A percentile compares a stretch with the other conserved stretches of the same genome.
Evolutionary conservation across 2,797 vertebrate genomes (phyloP).

Genomic region (Poecilia gillii): DNA sequence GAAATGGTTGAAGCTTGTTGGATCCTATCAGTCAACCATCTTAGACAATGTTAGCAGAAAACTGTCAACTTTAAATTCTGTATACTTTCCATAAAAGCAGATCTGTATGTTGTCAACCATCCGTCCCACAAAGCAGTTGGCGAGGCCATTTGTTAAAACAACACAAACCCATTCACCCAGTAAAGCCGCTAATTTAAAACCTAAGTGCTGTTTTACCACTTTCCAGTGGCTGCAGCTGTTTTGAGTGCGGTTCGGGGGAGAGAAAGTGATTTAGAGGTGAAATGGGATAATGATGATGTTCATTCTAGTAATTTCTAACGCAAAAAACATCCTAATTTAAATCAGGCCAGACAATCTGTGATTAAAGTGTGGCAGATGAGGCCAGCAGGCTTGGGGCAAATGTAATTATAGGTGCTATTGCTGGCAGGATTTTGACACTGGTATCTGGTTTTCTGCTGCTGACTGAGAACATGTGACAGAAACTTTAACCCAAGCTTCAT

Average conservation of each 20-base stretch:
- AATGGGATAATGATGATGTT: constrained; percentile 70
- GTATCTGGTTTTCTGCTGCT: constrained; percentile 22
- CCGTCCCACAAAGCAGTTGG: constrained; percentile 32
- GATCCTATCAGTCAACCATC: not conserved
- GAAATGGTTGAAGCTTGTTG: not conserved
- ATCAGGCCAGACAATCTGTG: constrained; percentile 55
- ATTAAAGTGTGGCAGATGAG: constrained; percentile 57
- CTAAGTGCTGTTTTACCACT: constrained; percentile 54
- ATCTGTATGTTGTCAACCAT: not conserved
- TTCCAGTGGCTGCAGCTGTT: constrained; percentile 65
- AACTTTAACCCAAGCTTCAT: not conserved
- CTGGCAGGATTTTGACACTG: constrained; percentile 41
- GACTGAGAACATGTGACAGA: not conserved
- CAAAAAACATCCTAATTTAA: constrained; percentile 67
- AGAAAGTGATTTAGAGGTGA: constrained; percentile 70
- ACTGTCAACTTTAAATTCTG: not conserved
- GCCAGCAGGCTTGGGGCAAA: constrained; percentile 37
- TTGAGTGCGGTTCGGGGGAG: constrained; percentile 53
- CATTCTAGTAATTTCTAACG: constrained; percentile 59
- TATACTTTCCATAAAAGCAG: not conserved
- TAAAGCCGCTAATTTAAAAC: constrained; percentile 61
- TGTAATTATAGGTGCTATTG: constrained; percentile 61
- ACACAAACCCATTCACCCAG: constrained; percentile 48
- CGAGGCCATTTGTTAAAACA: constrained; percentile 50
- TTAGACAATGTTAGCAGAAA: constrained; percentile 1